These are phyloP conservation scores for Archilochus colubris DNA, from an alignment of 2,113 vertebrate species.

Conservation along the genomic window DNA sequence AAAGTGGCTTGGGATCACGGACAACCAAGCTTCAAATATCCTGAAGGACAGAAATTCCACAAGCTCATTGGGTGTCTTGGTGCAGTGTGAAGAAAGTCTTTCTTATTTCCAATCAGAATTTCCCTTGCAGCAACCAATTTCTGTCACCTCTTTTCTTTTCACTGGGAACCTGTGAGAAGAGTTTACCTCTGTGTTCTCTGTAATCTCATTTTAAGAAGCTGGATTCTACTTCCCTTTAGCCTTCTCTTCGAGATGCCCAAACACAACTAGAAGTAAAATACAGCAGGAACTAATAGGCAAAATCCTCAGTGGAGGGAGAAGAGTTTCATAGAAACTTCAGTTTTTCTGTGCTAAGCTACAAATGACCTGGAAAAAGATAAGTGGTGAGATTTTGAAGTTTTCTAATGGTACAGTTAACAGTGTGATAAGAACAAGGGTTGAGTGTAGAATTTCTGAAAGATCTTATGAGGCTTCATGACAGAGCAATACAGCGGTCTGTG, in stretches of 20 bases:
- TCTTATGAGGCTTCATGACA: not conserved
- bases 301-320: not conserved
- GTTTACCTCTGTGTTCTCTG: not conserved
- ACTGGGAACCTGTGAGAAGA: not conserved
- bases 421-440: not conserved
- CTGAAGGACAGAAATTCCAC: not conserved
- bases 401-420: not conserved
- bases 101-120: not conserved
- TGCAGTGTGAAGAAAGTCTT: not conserved
- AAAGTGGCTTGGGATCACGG: not conserved
- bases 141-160: not conserved
- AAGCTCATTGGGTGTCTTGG: not conserved
- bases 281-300: not conserved
- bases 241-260: not conserved
- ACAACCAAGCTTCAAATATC: not conserved
- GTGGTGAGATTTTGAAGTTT: not conserved
- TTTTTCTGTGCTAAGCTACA: not conserved
- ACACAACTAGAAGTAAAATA: not conserved
- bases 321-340: not conserved
- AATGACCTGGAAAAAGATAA: not conserved
- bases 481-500: not conserved
- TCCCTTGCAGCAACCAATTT: not conserved
- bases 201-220: not conserved
- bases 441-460: not conserved
- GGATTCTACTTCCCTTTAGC: not conserved